Conservation (phyloP, 2,113 vertebrate species). For the Mohoua ochrocephala region DNA sequence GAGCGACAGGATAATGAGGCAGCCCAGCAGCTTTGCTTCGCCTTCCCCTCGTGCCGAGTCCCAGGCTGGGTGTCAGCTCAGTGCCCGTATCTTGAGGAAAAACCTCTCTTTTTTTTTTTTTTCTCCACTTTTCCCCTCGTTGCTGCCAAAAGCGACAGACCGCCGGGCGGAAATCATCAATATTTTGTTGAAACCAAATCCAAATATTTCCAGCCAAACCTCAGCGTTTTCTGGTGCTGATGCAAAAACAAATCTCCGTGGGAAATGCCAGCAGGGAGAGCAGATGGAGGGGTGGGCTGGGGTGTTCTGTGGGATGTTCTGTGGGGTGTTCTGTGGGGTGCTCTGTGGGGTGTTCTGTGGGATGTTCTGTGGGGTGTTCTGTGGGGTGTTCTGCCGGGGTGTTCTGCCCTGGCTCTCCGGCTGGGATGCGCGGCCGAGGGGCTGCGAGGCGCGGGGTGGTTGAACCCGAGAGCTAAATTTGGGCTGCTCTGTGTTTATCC, state of each 20-base stretch:
- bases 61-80: constrained; percentile 18
- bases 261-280: constrained; percentile 18
- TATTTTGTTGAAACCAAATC: constrained; percentile 35
- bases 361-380: no score
- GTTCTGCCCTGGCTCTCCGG: background rate
- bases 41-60: background rate
- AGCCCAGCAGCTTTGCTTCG: background rate
- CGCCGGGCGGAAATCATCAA: background rate
- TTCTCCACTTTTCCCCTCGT: background rate
- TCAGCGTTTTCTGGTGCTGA: constrained; percentile 15
- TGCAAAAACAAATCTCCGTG: constrained; percentile 1
- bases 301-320: no score
- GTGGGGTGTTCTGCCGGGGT: no score
- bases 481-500: background rate
- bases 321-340: no score
- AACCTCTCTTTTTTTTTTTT: background rate
- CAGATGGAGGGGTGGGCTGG: background rate
- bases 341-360: no score
- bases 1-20: background rate
- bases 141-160: constrained; percentile 18
- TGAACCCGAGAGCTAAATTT: background rate
- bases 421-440: background rate
- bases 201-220: constrained; percentile 40
- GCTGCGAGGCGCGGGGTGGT: background rate
- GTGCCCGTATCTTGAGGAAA: background rate